Conservation (phyloP, 2,888 invertebrate species). For the Idaea dimidiata region DNA sequence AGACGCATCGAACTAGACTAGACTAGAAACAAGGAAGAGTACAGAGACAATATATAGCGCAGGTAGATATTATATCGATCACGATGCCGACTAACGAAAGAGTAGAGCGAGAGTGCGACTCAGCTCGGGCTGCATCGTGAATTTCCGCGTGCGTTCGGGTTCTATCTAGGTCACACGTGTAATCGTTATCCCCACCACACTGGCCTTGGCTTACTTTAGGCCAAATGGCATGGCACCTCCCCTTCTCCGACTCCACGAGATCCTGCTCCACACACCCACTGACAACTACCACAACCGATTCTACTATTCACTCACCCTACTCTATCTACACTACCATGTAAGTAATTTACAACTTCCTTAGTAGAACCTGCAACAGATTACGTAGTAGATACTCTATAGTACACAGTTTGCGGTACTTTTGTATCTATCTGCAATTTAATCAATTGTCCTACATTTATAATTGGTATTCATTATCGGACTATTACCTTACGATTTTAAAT, state of each 20-base stretch:
- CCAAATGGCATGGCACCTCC: conserved; percentile 68
- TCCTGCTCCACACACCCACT: conserved; percentile 32
- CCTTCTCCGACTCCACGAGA: conserved; percentile 60
- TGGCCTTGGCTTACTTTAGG: conserved; percentile 79
- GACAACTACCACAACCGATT: not conserved
- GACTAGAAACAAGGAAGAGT: conserved; percentile 31
- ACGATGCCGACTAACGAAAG: conserved; percentile 38
- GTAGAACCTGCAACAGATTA: not conserved
- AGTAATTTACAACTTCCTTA: not conserved
- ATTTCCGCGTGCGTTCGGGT: conserved; percentile 61
- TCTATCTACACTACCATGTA: not conserved
- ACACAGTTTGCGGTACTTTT: not conserved
- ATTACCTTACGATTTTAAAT: not conserved
- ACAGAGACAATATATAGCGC: conserved; percentile 12
- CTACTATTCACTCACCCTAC: not conserved
- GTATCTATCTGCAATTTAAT: conserved; percentile 7
- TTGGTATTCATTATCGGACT: not conserved
- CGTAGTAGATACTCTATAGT: not conserved
- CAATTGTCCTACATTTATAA: conserved; percentile 6
- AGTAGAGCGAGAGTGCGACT: conserved; percentile 23
- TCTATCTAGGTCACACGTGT: conserved; percentile 80
- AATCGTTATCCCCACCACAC: conserved; percentile 72
- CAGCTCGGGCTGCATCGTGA: conserved; percentile 53
- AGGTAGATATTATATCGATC: conserved; percentile 56
- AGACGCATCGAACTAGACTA: conserved; percentile 23